Base-by-base conservation (phyloP, 2,888 invertebrate genomes). In the Galeruca laticollis region DNA sequence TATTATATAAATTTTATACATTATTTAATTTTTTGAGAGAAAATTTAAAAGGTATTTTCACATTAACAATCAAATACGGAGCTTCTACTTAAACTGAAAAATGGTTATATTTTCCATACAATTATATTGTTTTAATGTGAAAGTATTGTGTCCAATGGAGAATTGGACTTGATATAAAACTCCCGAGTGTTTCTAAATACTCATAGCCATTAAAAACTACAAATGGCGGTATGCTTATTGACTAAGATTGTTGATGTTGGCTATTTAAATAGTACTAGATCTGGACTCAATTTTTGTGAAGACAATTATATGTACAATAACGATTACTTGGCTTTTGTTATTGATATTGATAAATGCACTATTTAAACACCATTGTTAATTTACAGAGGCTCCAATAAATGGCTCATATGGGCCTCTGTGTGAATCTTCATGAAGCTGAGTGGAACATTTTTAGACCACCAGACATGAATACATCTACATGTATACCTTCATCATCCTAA, bases 321-420 rank as follows among this genome's bases (percentile, higher is more conserved):
- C 47, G 47, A 15, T 47, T 47, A 47, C 47, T 73, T 75, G 76
- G 76, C 75, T 76, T 71, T 70, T 73, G 43, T 72, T 11, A 11
- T 52, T 67, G 57, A 51, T 62, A 40, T 47, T 57, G 68, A 73
- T 60, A 72, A 71, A 76, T 76, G 78, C 63, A 73, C 78, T 83
- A 85, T 86, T 86, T 86, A 86, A 86, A 80, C 83, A 75, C 76
- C 83, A 82, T 86, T 86, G 84, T 85, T 86, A 82, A 82, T 84
- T 85, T 86, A 84, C 85, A 86, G 85, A 85, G 85, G 83, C 84
- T 84, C 83, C 84, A 78, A 76, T 78, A 75, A 82, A 79, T 79
- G 79, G 78, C 77, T 76, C 77, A 70, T 70, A 75, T 74, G 77
- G 78, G 78, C 77, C 79, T 77, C 78, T 78, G 74, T 74, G 71